These are phyloP conservation scores for Lasiurus borealis DNA, from an alignment of 2,113 vertebrate genomes.

Conservation along the genomic window DNA sequence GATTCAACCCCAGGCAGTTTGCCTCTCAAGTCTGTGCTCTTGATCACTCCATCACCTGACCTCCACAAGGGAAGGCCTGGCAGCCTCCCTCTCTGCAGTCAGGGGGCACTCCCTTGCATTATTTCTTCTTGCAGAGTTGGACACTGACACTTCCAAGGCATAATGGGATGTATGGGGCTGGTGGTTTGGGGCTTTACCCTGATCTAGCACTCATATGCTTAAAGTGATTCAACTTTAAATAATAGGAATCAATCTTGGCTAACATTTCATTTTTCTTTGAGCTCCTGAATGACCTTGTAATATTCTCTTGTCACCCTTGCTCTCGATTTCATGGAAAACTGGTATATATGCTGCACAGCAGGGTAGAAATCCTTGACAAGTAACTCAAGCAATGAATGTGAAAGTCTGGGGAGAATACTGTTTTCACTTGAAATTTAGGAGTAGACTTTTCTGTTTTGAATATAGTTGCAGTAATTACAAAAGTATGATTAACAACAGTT, in stretches of 20 bases:
- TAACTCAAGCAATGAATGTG: neutral
- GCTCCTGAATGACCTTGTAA: neutral
- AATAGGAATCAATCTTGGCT: neutral
- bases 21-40: neutral
- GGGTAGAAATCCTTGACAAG: neutral
- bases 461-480: neutral
- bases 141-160: neutral
- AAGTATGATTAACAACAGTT: neutral
- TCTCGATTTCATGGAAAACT: neutral
- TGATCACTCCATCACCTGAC: neutral
- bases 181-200: neutral
- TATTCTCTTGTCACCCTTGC: neutral
- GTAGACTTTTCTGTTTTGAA: neutral
- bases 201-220: neutral
- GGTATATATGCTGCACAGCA: neutral
- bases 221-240: neutral
- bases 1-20: neutral
- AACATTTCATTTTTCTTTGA: conserved; percentile 10
- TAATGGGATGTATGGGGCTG: neutral
- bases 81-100: neutral
- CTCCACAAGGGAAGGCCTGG: neutral
- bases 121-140: neutral
- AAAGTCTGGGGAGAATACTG: neutral
- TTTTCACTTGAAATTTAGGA: neutral
- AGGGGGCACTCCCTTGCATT: neutral